These are phyloP conservation scores for Philereme vetulata DNA, from an alignment of 2,888 invertebrate species.

Conservation along the genomic window DNA sequence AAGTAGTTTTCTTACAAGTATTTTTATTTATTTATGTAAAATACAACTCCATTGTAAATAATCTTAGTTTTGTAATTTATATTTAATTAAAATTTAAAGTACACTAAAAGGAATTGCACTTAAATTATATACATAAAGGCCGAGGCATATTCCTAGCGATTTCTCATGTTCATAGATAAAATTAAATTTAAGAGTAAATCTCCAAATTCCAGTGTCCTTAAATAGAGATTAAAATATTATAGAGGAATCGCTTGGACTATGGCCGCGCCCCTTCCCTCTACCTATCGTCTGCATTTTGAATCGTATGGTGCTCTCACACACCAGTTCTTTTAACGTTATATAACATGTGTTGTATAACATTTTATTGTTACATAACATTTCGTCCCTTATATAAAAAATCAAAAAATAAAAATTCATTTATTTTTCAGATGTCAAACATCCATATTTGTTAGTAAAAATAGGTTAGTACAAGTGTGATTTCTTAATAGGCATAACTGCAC, in stretches of 20 bases:
- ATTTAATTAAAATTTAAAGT: conserved; percentile 17
- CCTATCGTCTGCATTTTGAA: background rate
- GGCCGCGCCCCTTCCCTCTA: conserved; percentile 20
- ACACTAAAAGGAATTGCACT: conserved; percentile 35
- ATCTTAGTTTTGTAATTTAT: conserved; percentile 26
- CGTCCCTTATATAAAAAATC: too few relatives aligned
- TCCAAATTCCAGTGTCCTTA: conserved; percentile 28
- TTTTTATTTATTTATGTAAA: background rate
- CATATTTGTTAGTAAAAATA: too few relatives aligned
- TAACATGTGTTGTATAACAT: too few relatives aligned
- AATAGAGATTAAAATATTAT: conserved; percentile 23
- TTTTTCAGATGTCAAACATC: too few relatives aligned
- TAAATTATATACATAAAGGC: conserved; percentile 7
- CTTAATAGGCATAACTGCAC: too few relatives aligned
- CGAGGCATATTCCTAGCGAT: conserved; percentile 19
- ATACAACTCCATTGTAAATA: conserved; percentile 24
- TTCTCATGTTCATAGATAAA: conserved; percentile 8
- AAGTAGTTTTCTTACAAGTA: too few relatives aligned
- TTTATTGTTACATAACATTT: too few relatives aligned
- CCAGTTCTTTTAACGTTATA: too few relatives aligned
- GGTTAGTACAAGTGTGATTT: too few relatives aligned
- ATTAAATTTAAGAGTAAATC: conserved; percentile 14
- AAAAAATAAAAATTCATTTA: too few relatives aligned
- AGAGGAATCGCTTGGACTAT: conserved; percentile 22
- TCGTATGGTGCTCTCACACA: background rate